Evolutionary conservation across 2,797 vertebrate genomes (phyloP).

Genomic region (Acanthis flammea): DNA sequence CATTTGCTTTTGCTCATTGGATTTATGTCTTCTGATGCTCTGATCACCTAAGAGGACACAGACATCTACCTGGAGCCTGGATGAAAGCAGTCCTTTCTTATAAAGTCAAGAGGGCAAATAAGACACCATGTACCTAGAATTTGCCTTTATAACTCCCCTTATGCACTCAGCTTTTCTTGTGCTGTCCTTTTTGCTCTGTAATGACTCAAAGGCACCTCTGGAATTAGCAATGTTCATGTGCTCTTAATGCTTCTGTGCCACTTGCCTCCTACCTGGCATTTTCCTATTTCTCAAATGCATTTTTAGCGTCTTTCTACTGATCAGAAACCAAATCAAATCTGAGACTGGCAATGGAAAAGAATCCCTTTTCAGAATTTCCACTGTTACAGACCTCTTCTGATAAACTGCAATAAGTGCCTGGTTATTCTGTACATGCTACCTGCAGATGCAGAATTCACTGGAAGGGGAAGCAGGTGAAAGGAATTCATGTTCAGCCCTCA

Average conservation of each 20-base stretch:
- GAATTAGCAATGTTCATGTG: background rate
- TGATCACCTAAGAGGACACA: background rate
- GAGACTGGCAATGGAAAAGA: background rate
- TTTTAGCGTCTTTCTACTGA: background rate
- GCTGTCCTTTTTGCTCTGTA: background rate
- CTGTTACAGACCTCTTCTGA: background rate
- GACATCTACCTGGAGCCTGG: background rate
- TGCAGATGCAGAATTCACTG: background rate
- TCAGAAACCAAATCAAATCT: background rate
- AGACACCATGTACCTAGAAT: background rate
- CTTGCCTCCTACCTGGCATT: background rate
- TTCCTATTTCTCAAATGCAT: background rate
- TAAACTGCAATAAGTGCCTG: background rate
- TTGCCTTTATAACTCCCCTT: background rate
- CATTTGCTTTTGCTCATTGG: background rate
- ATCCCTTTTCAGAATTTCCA: background rate
- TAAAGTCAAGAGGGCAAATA: background rate
- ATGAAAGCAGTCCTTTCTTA: background rate
- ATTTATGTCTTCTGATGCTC: background rate
- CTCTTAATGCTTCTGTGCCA: background rate
- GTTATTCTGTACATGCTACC: background rate
- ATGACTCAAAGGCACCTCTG: background rate
- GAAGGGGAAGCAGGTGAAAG: background rate
- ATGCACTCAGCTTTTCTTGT: background rate
- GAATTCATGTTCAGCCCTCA: background rate